Percentiles rank a stretch among this genome's conserved stretches.
These are phyloP conservation scores for Chrysolophus pictus DNA, from an alignment of 2,797 vertebrate genomes.

Conservation along the genomic window DNA sequence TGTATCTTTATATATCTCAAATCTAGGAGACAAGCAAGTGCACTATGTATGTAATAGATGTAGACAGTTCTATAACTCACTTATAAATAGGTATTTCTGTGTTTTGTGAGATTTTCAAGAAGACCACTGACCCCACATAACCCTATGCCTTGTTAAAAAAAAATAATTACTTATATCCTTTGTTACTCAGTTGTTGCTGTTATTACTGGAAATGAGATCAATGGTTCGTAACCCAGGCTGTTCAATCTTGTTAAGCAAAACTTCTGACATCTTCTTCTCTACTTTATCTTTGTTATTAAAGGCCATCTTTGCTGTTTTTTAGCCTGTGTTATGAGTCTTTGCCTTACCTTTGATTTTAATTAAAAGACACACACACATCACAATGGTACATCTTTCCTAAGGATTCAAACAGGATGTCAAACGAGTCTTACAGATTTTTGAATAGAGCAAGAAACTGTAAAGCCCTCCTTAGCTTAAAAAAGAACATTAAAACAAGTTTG, in stretches of 20 bases:
- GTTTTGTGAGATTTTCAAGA: not conserved
- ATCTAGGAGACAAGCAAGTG: accelerated
- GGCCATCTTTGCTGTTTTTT: not conserved
- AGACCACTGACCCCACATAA: not conserved
- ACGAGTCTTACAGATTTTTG: not conserved
- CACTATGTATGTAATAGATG: not conserved
- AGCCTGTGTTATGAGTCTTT: not conserved
- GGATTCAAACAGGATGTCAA: not conserved
- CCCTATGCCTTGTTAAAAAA: not conserved
- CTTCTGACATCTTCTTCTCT: not conserved
- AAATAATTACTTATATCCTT: not conserved
- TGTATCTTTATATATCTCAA: not conserved
- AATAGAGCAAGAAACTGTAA: not conserved
- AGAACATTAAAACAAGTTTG: not conserved
- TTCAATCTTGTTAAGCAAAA: not conserved
- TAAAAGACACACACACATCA: not conserved
- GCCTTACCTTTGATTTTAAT: not conserved
- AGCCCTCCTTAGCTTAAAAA: not conserved
- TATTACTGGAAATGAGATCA: not conserved
- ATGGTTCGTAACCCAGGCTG: not conserved
- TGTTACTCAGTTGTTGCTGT: not conserved
- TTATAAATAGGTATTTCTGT: not conserved
- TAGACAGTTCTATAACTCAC: not conserved
- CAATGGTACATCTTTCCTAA: not conserved
- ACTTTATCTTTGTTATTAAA: not conserved